Evolutionary conservation across 2,888 invertebrate genomes (phyloP).

Genomic region (Terebella lapidaria): DNA sequence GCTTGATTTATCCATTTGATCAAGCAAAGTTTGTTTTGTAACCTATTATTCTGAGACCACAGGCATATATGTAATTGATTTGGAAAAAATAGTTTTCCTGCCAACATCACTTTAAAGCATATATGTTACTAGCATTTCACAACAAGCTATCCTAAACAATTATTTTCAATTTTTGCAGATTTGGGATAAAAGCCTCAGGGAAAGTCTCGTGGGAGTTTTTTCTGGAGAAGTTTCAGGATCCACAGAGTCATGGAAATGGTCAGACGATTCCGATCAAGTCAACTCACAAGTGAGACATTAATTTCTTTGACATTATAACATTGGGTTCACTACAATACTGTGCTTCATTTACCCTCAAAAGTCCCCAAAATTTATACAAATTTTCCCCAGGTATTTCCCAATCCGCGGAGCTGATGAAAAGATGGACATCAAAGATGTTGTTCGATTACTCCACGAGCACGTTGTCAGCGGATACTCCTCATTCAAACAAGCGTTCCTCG

Average conservation of each 20-base stretch:
- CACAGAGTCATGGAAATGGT: slow-evolving; percentile 40
- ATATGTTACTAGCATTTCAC: not conserved
- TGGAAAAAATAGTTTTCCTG: too few relatives aligned
- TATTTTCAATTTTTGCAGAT: slow-evolving; percentile 28
- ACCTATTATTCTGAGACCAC: too few relatives aligned
- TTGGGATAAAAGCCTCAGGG: slow-evolving; percentile 41
- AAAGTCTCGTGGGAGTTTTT: slow-evolving; percentile 48
- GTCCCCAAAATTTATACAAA: too few relatives aligned
- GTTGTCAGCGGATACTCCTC: slow-evolving; percentile 40
- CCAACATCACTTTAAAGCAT: too few relatives aligned
- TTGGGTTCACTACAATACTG: too few relatives aligned
- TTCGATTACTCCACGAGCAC: slow-evolving; percentile 41
- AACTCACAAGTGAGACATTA: slow-evolving; percentile 40
- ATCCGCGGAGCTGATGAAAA: slow-evolving; percentile 35
- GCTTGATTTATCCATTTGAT: too few relatives aligned
- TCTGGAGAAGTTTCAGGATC: slow-evolving; percentile 47
- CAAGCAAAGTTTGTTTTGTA: too few relatives aligned
- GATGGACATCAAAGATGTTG: slow-evolving; percentile 35
- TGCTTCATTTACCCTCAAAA: too few relatives aligned
- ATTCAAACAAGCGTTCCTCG: slow-evolving; percentile 45
- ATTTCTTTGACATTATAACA: too few relatives aligned
- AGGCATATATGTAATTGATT: too few relatives aligned
- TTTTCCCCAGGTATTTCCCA: slow-evolving; percentile 46
- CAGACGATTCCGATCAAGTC: slow-evolving; percentile 47
- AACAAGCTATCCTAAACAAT: not conserved